Evolutionary conservation across 1,140 invertebrate species (phyloP).

Genomic region (Drosophila fuyamai): DNA sequence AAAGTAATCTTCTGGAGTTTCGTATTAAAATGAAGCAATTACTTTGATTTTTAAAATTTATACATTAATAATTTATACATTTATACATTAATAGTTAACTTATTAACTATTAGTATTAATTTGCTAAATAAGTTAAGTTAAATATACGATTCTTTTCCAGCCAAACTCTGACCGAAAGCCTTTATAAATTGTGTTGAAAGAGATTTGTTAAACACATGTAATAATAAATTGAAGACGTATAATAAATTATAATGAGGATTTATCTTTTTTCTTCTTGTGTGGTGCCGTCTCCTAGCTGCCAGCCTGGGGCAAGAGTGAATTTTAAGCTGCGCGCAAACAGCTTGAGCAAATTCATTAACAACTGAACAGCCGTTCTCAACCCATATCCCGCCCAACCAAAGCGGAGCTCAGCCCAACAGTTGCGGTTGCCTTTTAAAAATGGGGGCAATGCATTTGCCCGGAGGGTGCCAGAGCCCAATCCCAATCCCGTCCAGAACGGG

Average conservation of each 20-base stretch:
- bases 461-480: slow-evolving; percentile 44
- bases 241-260: neutral
- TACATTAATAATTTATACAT: too few species aligned
- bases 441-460: slow-evolving; percentile 75
- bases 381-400: slow-evolving; percentile 11
- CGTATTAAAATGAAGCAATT: too few species aligned
- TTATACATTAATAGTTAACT: too few species aligned
- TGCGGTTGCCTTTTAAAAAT: slow-evolving; percentile 65
- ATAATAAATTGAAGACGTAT: too few species aligned
- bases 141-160: too few species aligned
- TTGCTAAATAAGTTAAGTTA: too few species aligned
- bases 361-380: slow-evolving; percentile 14
- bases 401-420: slow-evolving; percentile 36
- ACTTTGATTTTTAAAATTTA: too few species aligned
- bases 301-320: slow-evolving; percentile 16
- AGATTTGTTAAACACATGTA: too few species aligned
- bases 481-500: slow-evolving; percentile 17
- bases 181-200: too few species aligned
- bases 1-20: too few species aligned
- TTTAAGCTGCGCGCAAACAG: slow-evolving; percentile 42
- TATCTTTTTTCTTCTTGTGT: slow-evolving; percentile 1
- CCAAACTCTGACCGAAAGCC: too few species aligned
- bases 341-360: slow-evolving; percentile 60
- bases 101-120: too few species aligned
- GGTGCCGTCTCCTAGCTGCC: slow-evolving; percentile 7